Evolutionary conservation across 2,113 vertebrate genomes (phyloP).

Genomic region (Elanus axillaris): DNA sequence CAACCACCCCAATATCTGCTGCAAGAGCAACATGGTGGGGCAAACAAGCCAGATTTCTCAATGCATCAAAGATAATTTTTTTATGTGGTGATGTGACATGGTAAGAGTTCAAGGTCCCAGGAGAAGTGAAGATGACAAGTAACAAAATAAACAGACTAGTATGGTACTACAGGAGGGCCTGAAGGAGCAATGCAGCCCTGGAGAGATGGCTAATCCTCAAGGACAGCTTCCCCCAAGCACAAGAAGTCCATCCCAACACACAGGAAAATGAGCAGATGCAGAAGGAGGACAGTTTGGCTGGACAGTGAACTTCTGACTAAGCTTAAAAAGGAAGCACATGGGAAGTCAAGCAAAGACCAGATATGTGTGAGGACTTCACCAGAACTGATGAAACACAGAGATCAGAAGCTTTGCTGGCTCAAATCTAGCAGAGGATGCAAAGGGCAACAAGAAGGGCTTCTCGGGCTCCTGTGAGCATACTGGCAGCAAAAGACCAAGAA

Average conservation of each 20-base stretch:
- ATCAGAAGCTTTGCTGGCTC: not conserved
- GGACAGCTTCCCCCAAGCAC: not conserved
- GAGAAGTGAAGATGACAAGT: not conserved
- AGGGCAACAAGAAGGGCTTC: not conserved
- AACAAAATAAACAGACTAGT: not conserved
- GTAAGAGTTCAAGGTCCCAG: not conserved
- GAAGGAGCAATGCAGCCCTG: not conserved
- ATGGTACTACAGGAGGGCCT: accelerated
- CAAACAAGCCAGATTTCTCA: not conserved
- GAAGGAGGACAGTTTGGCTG: not conserved
- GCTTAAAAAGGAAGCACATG: not conserved
- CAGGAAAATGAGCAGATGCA: not conserved
- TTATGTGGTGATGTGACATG: not conserved
- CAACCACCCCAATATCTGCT: not conserved
- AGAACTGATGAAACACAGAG: not conserved
- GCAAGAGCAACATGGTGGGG: not conserved
- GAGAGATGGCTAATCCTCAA: not conserved
- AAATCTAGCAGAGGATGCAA: not conserved
- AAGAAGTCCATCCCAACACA: not conserved
- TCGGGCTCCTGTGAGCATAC: not conserved
- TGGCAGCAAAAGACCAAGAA: not conserved
- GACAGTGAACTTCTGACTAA: not conserved
- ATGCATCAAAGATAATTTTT: not conserved
- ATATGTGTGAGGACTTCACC: not conserved
- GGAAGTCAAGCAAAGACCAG: not conserved